These are phyloP conservation scores for Halesus radiatus DNA, from an alignment of 1,140 invertebrate species.

Conservation along the genomic window DNA sequence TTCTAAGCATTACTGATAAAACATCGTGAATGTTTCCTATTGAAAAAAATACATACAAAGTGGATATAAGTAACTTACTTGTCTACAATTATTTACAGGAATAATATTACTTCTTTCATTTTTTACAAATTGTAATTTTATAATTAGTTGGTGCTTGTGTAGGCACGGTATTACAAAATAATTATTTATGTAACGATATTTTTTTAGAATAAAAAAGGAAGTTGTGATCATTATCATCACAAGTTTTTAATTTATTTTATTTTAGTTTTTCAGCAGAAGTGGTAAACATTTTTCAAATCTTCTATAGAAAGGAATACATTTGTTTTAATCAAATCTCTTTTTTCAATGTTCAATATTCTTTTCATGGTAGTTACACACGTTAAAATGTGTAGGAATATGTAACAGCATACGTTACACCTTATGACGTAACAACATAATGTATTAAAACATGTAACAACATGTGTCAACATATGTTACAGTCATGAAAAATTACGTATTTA, in stretches of 20 bases:
- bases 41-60: neutral
- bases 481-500: no score
- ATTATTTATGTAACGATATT: neutral
- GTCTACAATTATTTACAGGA: no score
- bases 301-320: no score
- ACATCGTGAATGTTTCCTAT: neutral
- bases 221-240: neutral
- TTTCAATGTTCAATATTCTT: no score
- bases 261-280: neutral
- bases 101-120: neutral
- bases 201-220: neutral
- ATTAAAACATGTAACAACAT: neutral
- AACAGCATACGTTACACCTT: no score
- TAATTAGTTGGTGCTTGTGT: conserved; percentile 46
- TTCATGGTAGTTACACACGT: no score
- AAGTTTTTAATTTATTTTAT: conserved; percentile 30
- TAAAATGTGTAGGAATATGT: no score
- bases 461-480: neutral
- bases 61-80: neutral
- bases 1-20: neutral
- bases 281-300: no score
- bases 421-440: no score
- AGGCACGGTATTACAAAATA: conserved; percentile 36
- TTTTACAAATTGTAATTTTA: conserved; percentile 16
- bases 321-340: no score